phyloP scores from a whole-genome alignment of 2,888 invertebrate genomes.

The Pelosia muscerda region DNA sequence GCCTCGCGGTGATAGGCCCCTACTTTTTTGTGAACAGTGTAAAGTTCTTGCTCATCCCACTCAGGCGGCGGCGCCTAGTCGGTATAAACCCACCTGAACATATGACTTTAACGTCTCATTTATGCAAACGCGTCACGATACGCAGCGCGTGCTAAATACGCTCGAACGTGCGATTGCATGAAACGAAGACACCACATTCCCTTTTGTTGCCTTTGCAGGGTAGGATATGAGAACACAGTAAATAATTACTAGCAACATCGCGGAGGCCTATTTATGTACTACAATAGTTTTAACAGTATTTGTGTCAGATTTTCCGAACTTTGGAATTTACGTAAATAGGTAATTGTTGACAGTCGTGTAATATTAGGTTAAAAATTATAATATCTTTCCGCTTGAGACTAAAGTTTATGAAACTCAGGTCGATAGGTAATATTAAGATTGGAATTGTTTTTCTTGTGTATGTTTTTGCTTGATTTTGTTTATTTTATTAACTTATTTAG shows the following conservation, averaged over 20 bases:
- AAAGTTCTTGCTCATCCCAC: too few species aligned
- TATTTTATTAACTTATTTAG: conserved; percentile 78
- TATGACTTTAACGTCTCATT: too few species aligned
- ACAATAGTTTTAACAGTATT: too few species aligned
- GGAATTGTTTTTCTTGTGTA: conserved; percentile 66
- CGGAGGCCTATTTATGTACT: background rate
- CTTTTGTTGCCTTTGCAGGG: background rate
- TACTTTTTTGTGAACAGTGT: too few species aligned
- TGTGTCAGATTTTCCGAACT: background rate
- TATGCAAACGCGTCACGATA: background rate
- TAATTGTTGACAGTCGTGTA: background rate
- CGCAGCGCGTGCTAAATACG: background rate
- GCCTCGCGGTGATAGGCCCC: too few species aligned
- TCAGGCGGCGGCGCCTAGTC: too few species aligned
- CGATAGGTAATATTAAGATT: conserved; percentile 43
- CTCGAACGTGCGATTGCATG: background rate
- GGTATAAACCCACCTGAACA: too few species aligned
- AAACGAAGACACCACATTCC: background rate
- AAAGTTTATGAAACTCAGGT: conserved; percentile 31
- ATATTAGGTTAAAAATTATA: conserved; percentile 28
- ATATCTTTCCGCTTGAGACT: conserved; percentile 31
- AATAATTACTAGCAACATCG: background rate
- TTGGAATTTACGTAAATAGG: background rate
- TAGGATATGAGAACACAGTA: background rate
- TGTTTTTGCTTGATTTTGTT: conserved; percentile 76